Evolutionary conservation across 2,797 vertebrate species (phyloP), one percentile per base, ranked within the genome.

Genomic region (Allobates femoralis): DNA sequence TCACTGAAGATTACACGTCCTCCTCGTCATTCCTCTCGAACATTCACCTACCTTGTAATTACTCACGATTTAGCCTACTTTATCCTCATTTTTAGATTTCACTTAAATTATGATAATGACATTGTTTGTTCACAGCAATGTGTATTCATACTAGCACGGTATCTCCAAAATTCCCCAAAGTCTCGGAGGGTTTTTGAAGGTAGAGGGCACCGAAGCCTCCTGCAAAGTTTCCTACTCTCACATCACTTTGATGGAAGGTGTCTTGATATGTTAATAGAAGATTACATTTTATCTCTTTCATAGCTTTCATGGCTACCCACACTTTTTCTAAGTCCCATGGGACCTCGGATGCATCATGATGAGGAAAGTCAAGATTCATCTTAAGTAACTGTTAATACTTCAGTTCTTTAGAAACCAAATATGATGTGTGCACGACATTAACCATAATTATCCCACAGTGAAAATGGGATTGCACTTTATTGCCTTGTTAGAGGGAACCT

Each of bases 181-280:
- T 83, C 71, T 64, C 32, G 3, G 41, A 19, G 53, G 77, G 78
- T 81, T 28, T 56, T 75, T 28, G 71, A 46, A 66, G 62, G 55
- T 55, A 76, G 53, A 67, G 80, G 66, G 51, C 73, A 69, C 14
- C 58, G 21, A 69, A 60, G 56, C 80, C 58, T 74, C 62, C 23
- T 83, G 69, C 73, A 83, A 86, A 86, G 79, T 78, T 69, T 41
- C 73, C 73, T 78, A 73, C 32, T 67, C 86, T 83, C 79, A 53
- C 32, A 21, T 71, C 18, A 50, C 86, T 87, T 87, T 87, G 80
- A 87, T 83, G 60, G 62, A 83, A 83, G 58, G 46, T 69, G 73
- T 83, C 79, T 77, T 87, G 80, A 83, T 79, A 79, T 69, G 56
- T 79, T 83, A 46, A 78, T 87, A 79, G 86, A 73, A 77, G 74